These are phyloP conservation scores for Calyptomena viridis DNA, from an alignment of 2,113 vertebrate species.

Conservation along the genomic window DNA sequence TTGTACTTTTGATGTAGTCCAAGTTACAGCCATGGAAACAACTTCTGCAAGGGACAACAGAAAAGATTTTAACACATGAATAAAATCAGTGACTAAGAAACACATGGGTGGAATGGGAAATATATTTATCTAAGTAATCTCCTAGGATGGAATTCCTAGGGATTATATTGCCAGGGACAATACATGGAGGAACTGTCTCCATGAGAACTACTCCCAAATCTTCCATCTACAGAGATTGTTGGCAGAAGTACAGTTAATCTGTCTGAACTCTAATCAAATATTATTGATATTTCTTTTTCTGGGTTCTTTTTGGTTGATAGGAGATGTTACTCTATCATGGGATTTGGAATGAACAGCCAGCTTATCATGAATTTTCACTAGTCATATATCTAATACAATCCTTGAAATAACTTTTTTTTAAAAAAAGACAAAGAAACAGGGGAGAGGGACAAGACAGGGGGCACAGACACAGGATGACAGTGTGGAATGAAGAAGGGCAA, in stretches of 20 bases:
- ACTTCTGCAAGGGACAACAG: neutral
- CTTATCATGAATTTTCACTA: neutral
- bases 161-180: neutral
- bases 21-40: neutral
- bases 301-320: neutral
- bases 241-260: neutral
- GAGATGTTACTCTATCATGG: neutral
- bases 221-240: neutral
- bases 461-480: neutral
- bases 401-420: neutral
- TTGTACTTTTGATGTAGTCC: neutral
- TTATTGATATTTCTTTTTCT: neutral
- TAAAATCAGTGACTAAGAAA: neutral
- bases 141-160: neutral
- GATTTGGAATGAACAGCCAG: neutral
- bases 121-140: neutral
- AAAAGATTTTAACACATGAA: neutral
- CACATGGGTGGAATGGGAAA: neutral
- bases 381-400: neutral
- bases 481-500: neutral
- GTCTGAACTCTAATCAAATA: neutral
- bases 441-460: fast-evolving
- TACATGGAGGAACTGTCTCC: neutral
- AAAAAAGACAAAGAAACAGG: neutral
- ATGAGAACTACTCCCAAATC: neutral